Base-by-base conservation (phyloP, 2,888 invertebrate genomes). In the Lepidocyrtoides sp. region DNA sequence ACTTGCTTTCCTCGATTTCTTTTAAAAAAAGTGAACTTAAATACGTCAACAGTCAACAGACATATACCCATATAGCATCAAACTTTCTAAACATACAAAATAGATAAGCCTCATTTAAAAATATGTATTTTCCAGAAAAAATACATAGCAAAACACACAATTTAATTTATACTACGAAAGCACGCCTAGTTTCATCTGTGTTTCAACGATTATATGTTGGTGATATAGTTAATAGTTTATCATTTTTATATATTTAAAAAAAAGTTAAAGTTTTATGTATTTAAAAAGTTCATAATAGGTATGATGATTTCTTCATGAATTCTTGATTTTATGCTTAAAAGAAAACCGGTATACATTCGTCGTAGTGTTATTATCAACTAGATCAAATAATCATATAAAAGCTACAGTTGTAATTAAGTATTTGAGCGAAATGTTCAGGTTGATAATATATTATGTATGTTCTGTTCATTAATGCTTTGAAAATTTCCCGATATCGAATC, bases 41-140 rank as follows among this genome's bases (percentile, higher is more conserved):
- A 26, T 5, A 48, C 44, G 20, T 75, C 26, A 75, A 7, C 26
- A 63, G 20, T 7, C 17, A 57, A 57, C 57, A 20, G 20, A 17
- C 20, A 63, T 12, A 26, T 1, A 29, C 57, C 7, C 63, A 26
- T 26, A 29, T 51, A 29, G 3, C 17, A 79, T 8, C 7, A 51
- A 14, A 54, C 2, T 5, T 8, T 26, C 8, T 12, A 32, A n/a
- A n/a, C 32, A 79, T 54, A 79, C 29, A 32, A 79, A 54, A 54
- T 54, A 79, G 54, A 54, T 79, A 79, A 32, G 79, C 79, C 79
- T 79, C 54, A 79, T 54, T 17, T 54, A 32, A 17, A 54, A 79
- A 44, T 75, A 32, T 75, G 44, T 75, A 75, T 75, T 75, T 12
- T 48, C 23, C 26, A 20, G 51, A 20, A 4, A 48, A 44, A 75